Base-by-base conservation (phyloP, 2,113 vertebrate species). In the Picathartes gymnocephalus region DNA sequence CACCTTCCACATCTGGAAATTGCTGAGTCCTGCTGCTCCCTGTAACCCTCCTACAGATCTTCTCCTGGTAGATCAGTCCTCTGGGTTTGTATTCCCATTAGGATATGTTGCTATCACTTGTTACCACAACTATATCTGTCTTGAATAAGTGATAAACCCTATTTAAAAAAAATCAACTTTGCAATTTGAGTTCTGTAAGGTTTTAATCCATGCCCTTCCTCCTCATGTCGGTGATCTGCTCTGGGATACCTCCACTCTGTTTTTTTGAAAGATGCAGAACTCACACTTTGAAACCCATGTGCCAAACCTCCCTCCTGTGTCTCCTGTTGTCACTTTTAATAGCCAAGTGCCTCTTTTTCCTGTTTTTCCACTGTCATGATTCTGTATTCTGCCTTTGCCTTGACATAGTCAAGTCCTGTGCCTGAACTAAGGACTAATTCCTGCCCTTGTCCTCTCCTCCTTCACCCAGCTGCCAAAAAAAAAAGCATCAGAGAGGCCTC, bases 161-260 rank as follows among this genome's bases (percentile, higher is more conserved):
- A 24, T 42, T 74, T 44, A 1, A 33, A 53, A 37, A 44, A 7
- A 81, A 61, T 35, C 4, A 54, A 1, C 13, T 58, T 62, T 20
- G 11, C 50, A 50, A 20, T 54, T 33, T 11, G 60, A 48, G 5
- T 27, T 78, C 44, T 78, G 13, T 44, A 51, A 37, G 14, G 18
- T 80, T 90, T 65, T 77, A 56, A 53, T 69, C 27, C 14, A 3
- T 21, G 17, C 12, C 8, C 3, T 65, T 88, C 19, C 13, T 86
- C 10, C 17, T 64, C 0, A 0, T 60, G 18, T 51, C n/a, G 2
- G 0, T 51, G 15, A 18, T 62, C 17, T 91, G 37, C 56, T 69
- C 58, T 50, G 72, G 54, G 24, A 39, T 47, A 30, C 33, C 19
- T 79, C n/a, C 57, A 4, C 25, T 44, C 19, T 3, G 2, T 73